Evolutionary conservation across 2,113 vertebrate genomes (phyloP).

Genomic region (Dasyornis broadbenti): DNA sequence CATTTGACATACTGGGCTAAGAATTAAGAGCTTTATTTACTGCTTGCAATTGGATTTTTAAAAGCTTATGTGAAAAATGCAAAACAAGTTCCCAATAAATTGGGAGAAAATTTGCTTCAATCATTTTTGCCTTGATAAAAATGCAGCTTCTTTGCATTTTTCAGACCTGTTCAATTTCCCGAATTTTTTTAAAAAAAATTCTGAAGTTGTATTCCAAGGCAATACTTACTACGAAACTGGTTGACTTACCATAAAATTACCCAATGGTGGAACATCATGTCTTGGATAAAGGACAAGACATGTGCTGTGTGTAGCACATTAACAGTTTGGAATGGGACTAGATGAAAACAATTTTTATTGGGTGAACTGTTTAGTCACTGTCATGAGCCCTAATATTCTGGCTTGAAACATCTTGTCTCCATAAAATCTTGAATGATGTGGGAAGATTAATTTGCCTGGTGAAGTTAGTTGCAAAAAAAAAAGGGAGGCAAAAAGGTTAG

Average conservation of each 20-base stretch:
- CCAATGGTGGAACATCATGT: neutral
- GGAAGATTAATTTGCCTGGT: neutral
- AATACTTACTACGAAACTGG: neutral
- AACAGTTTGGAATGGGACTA: neutral
- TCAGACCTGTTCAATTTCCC: neutral
- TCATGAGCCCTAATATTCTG: neutral
- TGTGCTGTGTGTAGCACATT: rapidly evolving
- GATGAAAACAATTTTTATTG: neutral
- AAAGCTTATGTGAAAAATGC: neutral
- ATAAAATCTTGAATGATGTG: neutral
- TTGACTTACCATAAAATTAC: neutral
- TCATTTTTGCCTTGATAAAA: neutral
- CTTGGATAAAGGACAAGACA: neutral
- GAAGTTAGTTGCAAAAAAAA: neutral
- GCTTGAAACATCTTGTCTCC: neutral
- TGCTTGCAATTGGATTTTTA: neutral
- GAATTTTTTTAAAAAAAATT: neutral
- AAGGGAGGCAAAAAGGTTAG: neutral
- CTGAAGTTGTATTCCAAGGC: neutral
- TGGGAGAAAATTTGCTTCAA: neutral
- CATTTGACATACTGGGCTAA: neutral
- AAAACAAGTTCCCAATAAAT: neutral
- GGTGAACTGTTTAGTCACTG: neutral
- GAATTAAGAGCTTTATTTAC: neutral
- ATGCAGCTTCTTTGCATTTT: neutral